phyloP scores from a whole-genome alignment of 1,140 invertebrate species.

The Ruditapes philippinarum region DNA sequence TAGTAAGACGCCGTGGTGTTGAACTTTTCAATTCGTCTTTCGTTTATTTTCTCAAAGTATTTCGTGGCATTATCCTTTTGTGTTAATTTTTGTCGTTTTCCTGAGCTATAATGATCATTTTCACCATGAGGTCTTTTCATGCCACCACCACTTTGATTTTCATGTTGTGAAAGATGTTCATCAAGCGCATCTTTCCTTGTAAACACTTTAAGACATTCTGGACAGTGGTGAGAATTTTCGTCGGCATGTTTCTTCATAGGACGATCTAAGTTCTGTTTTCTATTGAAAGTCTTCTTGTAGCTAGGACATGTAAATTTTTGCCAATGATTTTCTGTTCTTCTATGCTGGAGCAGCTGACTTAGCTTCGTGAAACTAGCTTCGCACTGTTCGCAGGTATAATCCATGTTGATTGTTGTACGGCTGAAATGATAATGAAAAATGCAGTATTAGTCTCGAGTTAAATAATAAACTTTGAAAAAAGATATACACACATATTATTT shows the following conservation, averaged over 20 bases:
- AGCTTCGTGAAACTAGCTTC: neutral
- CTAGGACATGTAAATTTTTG: constrained; percentile 16
- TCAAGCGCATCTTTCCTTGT: constrained; percentile 58
- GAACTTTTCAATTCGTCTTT: constrained; percentile 45
- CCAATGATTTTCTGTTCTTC: constrained; percentile 38
- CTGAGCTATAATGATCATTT: neutral
- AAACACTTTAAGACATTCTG: constrained; percentile 51
- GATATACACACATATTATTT: no score
- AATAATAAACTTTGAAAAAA: no score
- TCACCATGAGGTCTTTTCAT: neutral
- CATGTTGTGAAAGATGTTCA: constrained; percentile 31
- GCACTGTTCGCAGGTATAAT: neutral
- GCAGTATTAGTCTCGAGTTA: no score
- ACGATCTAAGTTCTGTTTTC: constrained; percentile 58
- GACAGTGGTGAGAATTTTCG: constrained; percentile 55
- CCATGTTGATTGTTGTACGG: neutral
- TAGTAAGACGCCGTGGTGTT: constrained; percentile 56
- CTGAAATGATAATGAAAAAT: neutral
- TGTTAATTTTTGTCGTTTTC: constrained; percentile 14
- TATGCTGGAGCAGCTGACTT: neutral
- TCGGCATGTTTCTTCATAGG: constrained; percentile 50
- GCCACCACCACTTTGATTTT: constrained; percentile 16
- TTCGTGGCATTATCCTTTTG: neutral
- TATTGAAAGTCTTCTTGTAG: constrained; percentile 57
- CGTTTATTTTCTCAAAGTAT: constrained; percentile 14